These are phyloP conservation scores for Luscinia luscinia DNA, from an alignment of 2,797 vertebrate species.

Conservation along the genomic window DNA sequence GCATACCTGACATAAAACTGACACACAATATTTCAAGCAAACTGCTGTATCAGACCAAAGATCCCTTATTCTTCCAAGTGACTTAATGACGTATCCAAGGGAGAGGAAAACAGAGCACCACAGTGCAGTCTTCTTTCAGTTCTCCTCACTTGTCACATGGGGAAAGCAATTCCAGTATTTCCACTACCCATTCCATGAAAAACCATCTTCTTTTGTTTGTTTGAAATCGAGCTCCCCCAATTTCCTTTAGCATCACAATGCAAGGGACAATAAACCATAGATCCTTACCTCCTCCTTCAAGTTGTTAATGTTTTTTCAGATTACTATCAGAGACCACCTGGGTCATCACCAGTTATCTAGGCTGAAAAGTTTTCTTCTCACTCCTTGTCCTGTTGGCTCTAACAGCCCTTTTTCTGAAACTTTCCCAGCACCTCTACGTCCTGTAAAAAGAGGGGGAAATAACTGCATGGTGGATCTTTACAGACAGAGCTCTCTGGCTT, in stretches of 20 bases:
- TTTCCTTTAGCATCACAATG: not conserved
- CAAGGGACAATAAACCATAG: not conserved
- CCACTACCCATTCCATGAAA: not conserved
- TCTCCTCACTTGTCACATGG: not conserved
- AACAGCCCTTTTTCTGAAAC: not conserved
- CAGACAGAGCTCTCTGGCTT: not conserved
- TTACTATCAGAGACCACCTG: not conserved
- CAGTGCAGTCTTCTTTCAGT: not conserved
- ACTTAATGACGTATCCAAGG: not conserved
- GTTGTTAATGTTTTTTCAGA: not conserved
- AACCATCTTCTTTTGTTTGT: not conserved
- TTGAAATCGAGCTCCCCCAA: not conserved
- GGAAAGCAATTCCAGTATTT: not conserved
- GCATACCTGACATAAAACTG: not conserved
- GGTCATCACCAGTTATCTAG: not conserved
- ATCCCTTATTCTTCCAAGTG: not conserved
- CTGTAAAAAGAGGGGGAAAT: not conserved
- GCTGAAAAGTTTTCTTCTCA: not conserved
- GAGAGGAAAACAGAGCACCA: not conserved
- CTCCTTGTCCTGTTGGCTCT: not conserved
- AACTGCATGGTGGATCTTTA: not conserved
- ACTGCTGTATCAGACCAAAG: not conserved
- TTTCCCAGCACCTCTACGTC: not conserved
- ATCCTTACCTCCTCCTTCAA: not conserved
- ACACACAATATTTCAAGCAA: not conserved